Base-by-base conservation (phyloP, 2,113 vertebrate genomes). In the Antennarius striatus region DNA sequence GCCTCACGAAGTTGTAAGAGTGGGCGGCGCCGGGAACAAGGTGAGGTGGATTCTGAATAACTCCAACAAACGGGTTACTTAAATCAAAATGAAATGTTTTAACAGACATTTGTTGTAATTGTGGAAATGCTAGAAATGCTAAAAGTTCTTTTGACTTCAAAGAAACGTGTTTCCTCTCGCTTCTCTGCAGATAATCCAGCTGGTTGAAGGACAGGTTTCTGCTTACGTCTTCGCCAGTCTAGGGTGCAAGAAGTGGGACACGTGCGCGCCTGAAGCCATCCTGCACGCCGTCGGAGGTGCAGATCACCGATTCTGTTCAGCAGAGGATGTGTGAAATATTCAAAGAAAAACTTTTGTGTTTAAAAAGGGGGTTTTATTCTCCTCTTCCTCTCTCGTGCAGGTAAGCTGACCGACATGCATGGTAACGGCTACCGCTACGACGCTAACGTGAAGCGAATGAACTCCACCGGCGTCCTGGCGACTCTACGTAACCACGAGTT, bases 161-260 rank as follows among this genome's bases (percentile, higher is more conserved):
- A 22, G 22, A 22, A 22, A 22, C 1, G 22, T 22, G 22, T 22
- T 22, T 22, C 22, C 22, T 22, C 13, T 54, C 8, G 5, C 63
- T 9, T 64, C 39, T 74, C 36, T 70, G 47, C 82, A 99, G 98
- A 94, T 99, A 61, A 95, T 99, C 83, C 96, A 98, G 58, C 94
- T 99, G 13, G 90, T 99, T 73, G 98, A 99, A 88, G 98, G 97
- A 45, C 96, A 94, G 59, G 98, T 97, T 29, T 98, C 97, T 16
- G 98, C 96, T 10, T 99, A 98, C 14, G 93, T 99, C 13, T 99
- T 97, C 83, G 98, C 98, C 12, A 99, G 98, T 86, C 95, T 94
- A 22, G 98, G 98, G 0, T 97, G 95, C 87, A 99, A 99, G 81
- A 99, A 99, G 75, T 99, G 97, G 98, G 97, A 99, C 75, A 99